phyloP scores from a whole-genome alignment of 2,113 vertebrate species.

The Sinocyclocheilus grahami region DNA sequence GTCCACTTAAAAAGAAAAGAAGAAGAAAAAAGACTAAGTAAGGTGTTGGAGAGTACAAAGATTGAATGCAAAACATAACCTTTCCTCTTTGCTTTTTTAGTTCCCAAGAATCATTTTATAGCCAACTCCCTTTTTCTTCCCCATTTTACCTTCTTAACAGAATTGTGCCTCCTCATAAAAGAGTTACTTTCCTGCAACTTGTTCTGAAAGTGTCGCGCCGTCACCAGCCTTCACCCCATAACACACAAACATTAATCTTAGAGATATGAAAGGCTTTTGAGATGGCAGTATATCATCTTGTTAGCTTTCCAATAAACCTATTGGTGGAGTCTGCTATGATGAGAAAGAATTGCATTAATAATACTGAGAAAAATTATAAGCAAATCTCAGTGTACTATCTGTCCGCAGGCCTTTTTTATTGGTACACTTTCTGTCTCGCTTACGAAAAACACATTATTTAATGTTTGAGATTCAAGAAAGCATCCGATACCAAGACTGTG shows the following conservation, averaged over 20 bases:
- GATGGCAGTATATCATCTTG: conserved; percentile 64
- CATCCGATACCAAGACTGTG: background rate
- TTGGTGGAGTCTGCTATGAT: conserved; percentile 31
- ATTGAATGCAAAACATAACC: conserved; percentile 48
- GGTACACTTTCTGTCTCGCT: background rate
- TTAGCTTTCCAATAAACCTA: conserved; percentile 64
- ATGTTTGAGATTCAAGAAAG: background rate
- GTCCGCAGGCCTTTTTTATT: conserved; percentile 33
- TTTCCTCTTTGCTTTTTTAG: conserved; percentile 33
- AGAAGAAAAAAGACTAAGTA: conserved; percentile 43
- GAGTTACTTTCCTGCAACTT: background rate
- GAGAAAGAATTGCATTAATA: conserved; percentile 41
- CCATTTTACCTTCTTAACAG: conserved; percentile 28
- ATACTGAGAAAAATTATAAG: conserved; percentile 39
- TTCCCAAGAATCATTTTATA: conserved; percentile 20
- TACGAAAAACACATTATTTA: background rate
- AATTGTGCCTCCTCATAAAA: conserved; percentile 17
- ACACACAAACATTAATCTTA: conserved; percentile 65
- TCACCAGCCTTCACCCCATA: conserved; percentile 10
- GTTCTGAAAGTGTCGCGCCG: background rate
- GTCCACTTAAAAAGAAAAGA: conserved; percentile 44
- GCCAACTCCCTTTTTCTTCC: background rate
- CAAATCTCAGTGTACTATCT: conserved; percentile 12
- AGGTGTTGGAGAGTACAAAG: conserved; percentile 36
- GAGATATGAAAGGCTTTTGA: conserved; percentile 58